Evolutionary conservation across 2,113 vertebrate species (phyloP).

Genomic region (Charina bottae): DNA sequence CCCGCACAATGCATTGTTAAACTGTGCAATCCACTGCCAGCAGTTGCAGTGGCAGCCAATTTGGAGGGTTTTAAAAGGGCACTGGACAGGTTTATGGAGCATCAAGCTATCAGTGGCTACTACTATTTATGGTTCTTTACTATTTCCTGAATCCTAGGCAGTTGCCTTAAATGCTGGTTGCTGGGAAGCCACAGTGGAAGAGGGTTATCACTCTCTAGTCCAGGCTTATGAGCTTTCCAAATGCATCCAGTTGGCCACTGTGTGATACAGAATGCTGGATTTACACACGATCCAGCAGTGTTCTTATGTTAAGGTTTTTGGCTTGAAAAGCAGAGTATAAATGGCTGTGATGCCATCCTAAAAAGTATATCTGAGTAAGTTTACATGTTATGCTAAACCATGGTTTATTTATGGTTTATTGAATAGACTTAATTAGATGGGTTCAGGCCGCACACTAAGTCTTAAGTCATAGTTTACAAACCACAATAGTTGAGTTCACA

Average conservation of each 20-base stretch:
- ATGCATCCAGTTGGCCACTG: background rate
- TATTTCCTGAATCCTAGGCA: background rate
- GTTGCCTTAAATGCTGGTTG: background rate
- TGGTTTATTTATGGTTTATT: background rate
- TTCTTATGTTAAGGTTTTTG: background rate
- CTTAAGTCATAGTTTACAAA: background rate
- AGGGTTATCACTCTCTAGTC: background rate
- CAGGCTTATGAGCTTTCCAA: background rate
- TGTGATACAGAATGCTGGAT: background rate
- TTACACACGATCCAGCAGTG: background rate
- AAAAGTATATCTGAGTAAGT: background rate
- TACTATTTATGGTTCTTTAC: background rate
- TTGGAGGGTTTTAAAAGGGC: background rate
- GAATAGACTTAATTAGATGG: background rate
- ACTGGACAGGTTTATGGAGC: background rate
- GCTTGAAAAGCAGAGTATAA: background rate
- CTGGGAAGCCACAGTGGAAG: background rate
- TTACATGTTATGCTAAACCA: background rate
- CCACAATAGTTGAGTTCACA: background rate
- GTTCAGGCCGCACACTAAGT: background rate
- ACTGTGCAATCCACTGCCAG: background rate
- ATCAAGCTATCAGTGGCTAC: background rate
- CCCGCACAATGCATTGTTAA: background rate
- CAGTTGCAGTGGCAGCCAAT: background rate
- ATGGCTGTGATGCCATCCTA: background rate